Base-by-base conservation (phyloP, 30 jellyfish, hydroid and myxozoan genomes). In the Aurelia sp. region DNA sequence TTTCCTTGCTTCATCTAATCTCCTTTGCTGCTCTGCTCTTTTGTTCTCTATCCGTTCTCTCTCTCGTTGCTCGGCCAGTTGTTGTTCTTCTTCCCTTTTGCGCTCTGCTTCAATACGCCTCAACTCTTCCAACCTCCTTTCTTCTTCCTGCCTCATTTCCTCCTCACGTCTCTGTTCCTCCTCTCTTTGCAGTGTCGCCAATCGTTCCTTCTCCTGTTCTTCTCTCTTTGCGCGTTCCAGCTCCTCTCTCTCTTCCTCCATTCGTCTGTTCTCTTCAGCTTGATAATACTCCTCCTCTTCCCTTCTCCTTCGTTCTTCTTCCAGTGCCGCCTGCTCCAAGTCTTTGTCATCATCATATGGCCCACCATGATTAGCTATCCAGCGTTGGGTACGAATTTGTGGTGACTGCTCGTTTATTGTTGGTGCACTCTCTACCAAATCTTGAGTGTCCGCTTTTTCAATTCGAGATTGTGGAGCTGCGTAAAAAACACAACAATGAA, bases 401-500 rank as follows among this genome's bases (percentile, higher is more conserved):
- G 88, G 88, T 17, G 94, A 81, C 75, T 91, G 79, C 80, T 91
- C 98, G 24, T 86, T 84, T 35, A 77, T 73, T 13, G 96, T 80
- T 15, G 92, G 53, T 40, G 86, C 35, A 20, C 71, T 88, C 20
- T 91, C 97, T 10, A 66, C 76, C 65, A 41, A 53, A 41, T 80
- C 97, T 44, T 44, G 15, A 13, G 15, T 44, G 8, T 44, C 55
- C 21, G 68, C 65, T 91, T 63, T 79, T 47, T 40, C 69, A 51
- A 31, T 81, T 66, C 53, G 55, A 19, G 51, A 48, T 57, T 20
- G 62, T 11, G 89, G 88, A 20, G 76, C 95, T 78, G 77, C 18
- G 35, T 33, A 44, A 66, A n/a, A 27, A 9, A 33, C 24, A 66
- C 53, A 33, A 15, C 5, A 13, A 33, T 59, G 16, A 13, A 59